A percentile compares a stretch with the other conserved stretches of the same genome.
phyloP scores from a whole-genome alignment of 37 sponge, comb jelly and placozoan genomes.

The Chondrilla cf. caribensis region DNA sequence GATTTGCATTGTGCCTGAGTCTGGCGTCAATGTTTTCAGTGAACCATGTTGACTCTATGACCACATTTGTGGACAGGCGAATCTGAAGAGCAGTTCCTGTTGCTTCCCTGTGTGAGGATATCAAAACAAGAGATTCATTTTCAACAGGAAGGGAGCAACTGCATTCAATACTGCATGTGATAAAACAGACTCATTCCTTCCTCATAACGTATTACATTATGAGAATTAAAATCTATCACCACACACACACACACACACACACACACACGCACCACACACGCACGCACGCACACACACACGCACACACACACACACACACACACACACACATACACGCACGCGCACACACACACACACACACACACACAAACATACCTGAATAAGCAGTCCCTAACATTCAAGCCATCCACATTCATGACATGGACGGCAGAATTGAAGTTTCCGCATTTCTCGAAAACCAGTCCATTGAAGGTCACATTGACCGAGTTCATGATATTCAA shows the following conservation, averaged over 20 bases:
- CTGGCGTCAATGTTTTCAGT: slow-evolving; percentile 41
- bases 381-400: slow-evolving; percentile 40
- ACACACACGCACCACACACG: not conserved
- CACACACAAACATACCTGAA: slow-evolving; percentile 39
- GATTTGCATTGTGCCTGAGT: not conserved
- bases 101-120: slow-evolving; percentile 49
- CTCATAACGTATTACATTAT: too few species aligned
- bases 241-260: slow-evolving; percentile 12
- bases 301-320: not conserved
- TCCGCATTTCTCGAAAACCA: slow-evolving; percentile 64
- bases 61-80: slow-evolving; percentile 24
- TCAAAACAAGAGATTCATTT: too few species aligned
- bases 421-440: slow-evolving; percentile 53
- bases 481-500: slow-evolving; percentile 12
- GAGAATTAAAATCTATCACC: too few species aligned
- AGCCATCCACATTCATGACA: slow-evolving; percentile 7
- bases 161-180: too few species aligned
- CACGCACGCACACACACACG: not conserved
- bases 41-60: slow-evolving; percentile 37
- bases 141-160: not conserved
- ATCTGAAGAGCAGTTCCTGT: slow-evolving; percentile 48
- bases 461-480: slow-evolving; percentile 29
- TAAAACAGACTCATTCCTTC: too few species aligned
- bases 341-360: not conserved
- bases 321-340: not conserved